These are phyloP conservation scores for Vanacampus margaritifer DNA, from an alignment of 2,113 vertebrate species.

Conservation along the genomic window DNA sequence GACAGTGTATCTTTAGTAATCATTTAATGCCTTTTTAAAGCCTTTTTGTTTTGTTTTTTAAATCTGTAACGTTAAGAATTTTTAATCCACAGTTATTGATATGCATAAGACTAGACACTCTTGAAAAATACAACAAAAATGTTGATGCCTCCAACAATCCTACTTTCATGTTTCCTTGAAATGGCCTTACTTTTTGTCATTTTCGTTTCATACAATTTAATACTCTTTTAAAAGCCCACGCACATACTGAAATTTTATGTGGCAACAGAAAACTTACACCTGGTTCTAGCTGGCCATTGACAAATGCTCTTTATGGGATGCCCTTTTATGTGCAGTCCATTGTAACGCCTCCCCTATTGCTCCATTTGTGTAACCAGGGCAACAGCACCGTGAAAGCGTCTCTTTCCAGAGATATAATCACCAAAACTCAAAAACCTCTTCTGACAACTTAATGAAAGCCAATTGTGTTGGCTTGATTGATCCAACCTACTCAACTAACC, in stretches of 20 bases:
- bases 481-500: constrained; percentile 44
- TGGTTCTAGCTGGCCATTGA: constrained; percentile 32
- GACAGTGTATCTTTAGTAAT: too few relatives aligned
- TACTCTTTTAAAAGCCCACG: not conserved
- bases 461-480: constrained; percentile 61
- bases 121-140: not conserved
- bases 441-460: constrained; percentile 63
- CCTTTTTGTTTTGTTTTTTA: too few relatives aligned
- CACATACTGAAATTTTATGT: not conserved
- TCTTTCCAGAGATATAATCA: constrained; percentile 69
- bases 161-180: not conserved
- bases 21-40: too few relatives aligned
- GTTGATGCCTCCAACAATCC: not conserved
- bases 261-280: not conserved
- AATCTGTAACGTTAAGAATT: too few relatives aligned
- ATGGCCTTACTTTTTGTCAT: not conserved
- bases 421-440: constrained; percentile 68
- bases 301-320: constrained; percentile 56
- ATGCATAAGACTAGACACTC: not conserved
- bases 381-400: constrained; percentile 69
- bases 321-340: constrained; percentile 61
- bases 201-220: not conserved
- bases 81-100: not conserved
- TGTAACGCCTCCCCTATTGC: constrained; percentile 61
- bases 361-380: constrained; percentile 72